Percentiles rank a stretch among this genome's conserved stretches.
Conservation (phyloP, 2,797 vertebrate genomes). For the Microctenopoma lineatum region DNA sequence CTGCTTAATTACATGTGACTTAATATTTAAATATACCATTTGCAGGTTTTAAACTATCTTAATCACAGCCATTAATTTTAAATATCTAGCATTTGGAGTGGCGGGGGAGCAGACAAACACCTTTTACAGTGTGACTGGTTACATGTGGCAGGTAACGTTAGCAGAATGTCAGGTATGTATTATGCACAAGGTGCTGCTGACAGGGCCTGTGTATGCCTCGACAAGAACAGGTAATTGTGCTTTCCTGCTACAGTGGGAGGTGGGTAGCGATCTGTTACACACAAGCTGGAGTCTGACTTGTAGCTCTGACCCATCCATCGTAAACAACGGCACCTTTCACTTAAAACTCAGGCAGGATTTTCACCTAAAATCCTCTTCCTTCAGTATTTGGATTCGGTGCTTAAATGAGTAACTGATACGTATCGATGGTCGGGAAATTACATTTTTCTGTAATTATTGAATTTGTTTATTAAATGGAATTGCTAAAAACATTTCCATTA, state of each 20-base stretch:
- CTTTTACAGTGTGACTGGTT: slow-evolving; percentile 94
- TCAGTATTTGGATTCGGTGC: not conserved
- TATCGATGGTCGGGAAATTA: not conserved
- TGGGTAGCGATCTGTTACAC: slow-evolving; percentile 61
- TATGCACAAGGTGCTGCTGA: slow-evolving; percentile 82
- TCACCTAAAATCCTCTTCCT: too few species aligned
- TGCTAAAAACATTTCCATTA: not conserved
- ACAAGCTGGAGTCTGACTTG: slow-evolving; percentile 35
- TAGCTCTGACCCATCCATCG: slow-evolving; percentile 42
- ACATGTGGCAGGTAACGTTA: slow-evolving; percentile 88
- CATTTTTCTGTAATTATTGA: slow-evolving; percentile 3
- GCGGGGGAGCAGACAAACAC: slow-evolving; percentile 90
- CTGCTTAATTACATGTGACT: slow-evolving; percentile 95
- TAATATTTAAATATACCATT: slow-evolving; percentile 98
- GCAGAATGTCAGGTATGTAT: slow-evolving; percentile 89
- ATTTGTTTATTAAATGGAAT: not conserved
- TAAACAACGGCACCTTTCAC: slow-evolving; percentile 51
- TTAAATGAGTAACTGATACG: slow-evolving; percentile 1
- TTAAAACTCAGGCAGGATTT: slow-evolving; percentile 15
- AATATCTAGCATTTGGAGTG: slow-evolving; percentile 89
- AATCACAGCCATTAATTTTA: slow-evolving; percentile 97
- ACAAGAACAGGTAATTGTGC: slow-evolving; percentile 83
- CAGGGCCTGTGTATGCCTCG: slow-evolving; percentile 66
- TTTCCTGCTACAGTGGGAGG: slow-evolving; percentile 66
- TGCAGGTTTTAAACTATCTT: slow-evolving; percentile 93